These are phyloP conservation scores for Brachyopa scutellaris DNA, from an alignment of 2,888 invertebrate genomes.

Conservation along the genomic window DNA sequence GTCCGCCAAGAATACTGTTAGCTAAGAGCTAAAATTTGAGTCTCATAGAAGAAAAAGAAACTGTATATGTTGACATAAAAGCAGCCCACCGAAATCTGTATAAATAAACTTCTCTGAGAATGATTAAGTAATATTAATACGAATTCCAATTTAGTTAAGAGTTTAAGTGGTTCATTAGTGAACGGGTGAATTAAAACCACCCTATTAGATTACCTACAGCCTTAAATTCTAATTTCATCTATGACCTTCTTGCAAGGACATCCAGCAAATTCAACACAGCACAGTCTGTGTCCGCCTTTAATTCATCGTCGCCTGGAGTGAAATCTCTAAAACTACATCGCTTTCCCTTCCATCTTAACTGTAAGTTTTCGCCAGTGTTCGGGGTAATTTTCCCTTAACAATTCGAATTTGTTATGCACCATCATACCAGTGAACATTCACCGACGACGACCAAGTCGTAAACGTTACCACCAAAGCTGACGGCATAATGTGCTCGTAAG, in stretches of 20 bases:
- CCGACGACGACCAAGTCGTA: constrained; percentile 18
- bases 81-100: too few relatives aligned
- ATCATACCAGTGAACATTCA: background rate
- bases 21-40: too few relatives aligned
- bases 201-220: too few relatives aligned
- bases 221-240: background rate
- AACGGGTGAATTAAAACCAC: too few relatives aligned
- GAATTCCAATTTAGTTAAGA: too few relatives aligned
- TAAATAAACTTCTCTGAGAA: too few relatives aligned
- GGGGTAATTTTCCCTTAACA: constrained; percentile 33
- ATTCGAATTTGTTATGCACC: constrained; percentile 37
- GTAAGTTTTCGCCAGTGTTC: background rate
- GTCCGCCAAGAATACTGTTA: too few relatives aligned
- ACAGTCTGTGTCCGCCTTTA: constrained; percentile 27
- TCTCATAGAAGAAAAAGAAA: too few relatives aligned
- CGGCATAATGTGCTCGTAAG: constrained; percentile 35
- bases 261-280: background rate
- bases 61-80: too few relatives aligned
- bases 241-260: constrained; percentile 65
- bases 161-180: too few relatives aligned
- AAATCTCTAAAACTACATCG: constrained; percentile 24
- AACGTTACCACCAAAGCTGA: constrained; percentile 48
- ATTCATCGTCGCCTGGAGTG: constrained; percentile 48
- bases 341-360: background rate
- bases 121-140: too few relatives aligned